Conservation (phyloP, 2,888 invertebrate genomes). For the Rhaphigaster nebulosa region DNA sequence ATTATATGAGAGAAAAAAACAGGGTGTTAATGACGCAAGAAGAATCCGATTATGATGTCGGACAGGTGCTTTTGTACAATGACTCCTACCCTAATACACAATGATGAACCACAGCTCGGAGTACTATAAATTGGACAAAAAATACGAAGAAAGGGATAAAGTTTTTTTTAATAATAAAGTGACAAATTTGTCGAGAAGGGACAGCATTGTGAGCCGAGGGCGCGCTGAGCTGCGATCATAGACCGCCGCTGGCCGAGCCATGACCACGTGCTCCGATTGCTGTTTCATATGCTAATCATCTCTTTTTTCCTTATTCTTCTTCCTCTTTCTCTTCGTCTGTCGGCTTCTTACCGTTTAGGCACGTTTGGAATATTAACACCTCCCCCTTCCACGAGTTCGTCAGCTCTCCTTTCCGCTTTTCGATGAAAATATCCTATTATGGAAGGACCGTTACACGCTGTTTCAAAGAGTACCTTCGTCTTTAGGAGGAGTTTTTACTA, state of each 20-base stretch:
- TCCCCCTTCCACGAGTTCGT: conserved; percentile 45
- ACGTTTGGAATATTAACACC: conserved; percentile 60
- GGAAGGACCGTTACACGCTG: not conserved
- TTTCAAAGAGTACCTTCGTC: not conserved
- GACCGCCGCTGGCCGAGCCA: not conserved
- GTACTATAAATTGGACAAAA: not conserved
- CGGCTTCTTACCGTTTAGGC: conserved; percentile 56
- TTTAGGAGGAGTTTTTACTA: not conserved
- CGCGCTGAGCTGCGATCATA: not conserved
- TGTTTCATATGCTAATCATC: conserved; percentile 50
- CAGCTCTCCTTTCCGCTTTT: conserved; percentile 51
- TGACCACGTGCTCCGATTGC: conserved; percentile 53
- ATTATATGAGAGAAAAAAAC: too few species aligned
- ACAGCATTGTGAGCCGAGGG: not conserved
- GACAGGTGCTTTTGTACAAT: not conserved
- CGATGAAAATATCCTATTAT: conserved; percentile 48
- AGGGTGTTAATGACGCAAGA: not conserved
- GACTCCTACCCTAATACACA: not conserved
- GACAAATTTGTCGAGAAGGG: not conserved
- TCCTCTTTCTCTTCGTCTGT: conserved; percentile 47
- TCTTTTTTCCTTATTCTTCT: not conserved
- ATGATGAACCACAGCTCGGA: not conserved
- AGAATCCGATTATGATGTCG: conserved; percentile 7
- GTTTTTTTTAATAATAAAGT: conserved; percentile 50
- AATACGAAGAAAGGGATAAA: not conserved